Percentiles rank a stretch among this genome's conserved stretches.
phyloP scores from a whole-genome alignment of 2,113 vertebrate genomes.

The Indicator indicator region DNA sequence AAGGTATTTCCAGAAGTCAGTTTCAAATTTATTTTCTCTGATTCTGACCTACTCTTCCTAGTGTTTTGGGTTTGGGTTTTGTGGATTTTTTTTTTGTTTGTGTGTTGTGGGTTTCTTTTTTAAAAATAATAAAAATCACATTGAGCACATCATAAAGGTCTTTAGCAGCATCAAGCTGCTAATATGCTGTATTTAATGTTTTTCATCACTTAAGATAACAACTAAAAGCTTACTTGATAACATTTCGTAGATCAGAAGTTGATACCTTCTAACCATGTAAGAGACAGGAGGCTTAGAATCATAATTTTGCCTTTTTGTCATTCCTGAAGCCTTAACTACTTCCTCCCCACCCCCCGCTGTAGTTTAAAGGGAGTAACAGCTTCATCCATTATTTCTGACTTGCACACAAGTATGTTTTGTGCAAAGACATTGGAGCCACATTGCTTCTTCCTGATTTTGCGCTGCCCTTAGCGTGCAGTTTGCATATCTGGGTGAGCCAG shows the following conservation, averaged over 20 bases:
- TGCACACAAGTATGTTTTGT: not conserved
- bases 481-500: not conserved
- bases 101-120: not conserved
- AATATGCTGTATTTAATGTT: not conserved
- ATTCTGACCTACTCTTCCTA: not conserved
- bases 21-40: not conserved
- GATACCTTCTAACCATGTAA: not conserved
- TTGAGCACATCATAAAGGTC: not conserved
- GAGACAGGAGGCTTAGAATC: not conserved
- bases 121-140: not conserved
- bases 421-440: not conserved
- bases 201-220: not conserved
- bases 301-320: not conserved
- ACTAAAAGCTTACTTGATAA: not conserved
- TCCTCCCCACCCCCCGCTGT: not conserved
- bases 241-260: not conserved
- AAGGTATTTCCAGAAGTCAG: not conserved
- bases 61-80: not conserved
- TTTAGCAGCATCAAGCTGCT: not conserved
- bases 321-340: not conserved
- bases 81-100: not conserved
- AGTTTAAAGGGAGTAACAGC: not conserved
- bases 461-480: not conserved
- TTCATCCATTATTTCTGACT: not conserved
- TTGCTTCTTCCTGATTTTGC: not conserved